A percentile compares a stretch with the other conserved stretches of the same genome.
Conservation (phyloP, 2,888 invertebrate species). For the Crioceris asparagi region DNA sequence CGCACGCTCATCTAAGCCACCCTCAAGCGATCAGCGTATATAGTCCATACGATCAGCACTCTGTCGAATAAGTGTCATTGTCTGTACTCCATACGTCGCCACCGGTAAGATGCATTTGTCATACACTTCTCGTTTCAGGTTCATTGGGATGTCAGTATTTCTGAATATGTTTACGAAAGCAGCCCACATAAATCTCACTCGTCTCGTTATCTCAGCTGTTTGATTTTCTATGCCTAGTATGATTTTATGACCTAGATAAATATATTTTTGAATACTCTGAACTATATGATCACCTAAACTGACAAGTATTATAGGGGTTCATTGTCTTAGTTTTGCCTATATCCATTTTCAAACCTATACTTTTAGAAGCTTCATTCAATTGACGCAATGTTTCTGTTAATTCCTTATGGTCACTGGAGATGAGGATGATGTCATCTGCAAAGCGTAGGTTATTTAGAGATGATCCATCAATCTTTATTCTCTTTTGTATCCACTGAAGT, state of each 20-base stretch:
- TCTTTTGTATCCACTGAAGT: background rate
- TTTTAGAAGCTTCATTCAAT: too few species aligned
- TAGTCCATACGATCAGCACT: too few species aligned
- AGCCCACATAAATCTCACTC: too few species aligned
- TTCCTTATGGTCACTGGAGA: background rate
- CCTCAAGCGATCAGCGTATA: too few species aligned
- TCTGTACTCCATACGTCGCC: background rate
- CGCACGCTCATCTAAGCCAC: too few species aligned
- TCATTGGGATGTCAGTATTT: background rate
- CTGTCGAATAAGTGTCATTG: background rate
- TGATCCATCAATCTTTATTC: too few species aligned
- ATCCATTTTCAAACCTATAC: too few species aligned
- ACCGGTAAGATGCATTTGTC: background rate
- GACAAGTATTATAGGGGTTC: background rate
- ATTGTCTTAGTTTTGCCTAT: too few species aligned
- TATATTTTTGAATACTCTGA: background rate
- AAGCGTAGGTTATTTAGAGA: too few species aligned
- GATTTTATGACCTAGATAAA: background rate
- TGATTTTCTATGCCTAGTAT: background rate
- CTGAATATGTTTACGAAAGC: too few species aligned
- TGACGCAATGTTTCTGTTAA: too few species aligned
- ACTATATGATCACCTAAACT: background rate
- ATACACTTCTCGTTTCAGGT: background rate
- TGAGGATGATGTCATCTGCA: background rate
- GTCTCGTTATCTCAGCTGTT: background rate